phyloP scores from a whole-genome alignment of 1,140 invertebrate genomes.

The Kradibia gibbosae region DNA sequence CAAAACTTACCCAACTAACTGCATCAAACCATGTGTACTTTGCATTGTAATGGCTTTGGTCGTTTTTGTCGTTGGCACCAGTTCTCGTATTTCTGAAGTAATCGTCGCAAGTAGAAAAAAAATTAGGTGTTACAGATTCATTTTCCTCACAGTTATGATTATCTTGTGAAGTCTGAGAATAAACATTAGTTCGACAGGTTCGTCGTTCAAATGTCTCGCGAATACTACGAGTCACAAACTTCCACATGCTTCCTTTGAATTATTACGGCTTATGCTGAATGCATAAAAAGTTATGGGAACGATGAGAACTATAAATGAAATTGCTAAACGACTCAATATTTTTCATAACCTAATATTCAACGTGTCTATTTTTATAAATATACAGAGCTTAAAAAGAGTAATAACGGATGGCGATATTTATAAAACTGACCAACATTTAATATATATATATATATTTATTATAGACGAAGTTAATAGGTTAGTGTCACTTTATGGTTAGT shows the following conservation, averaged over 20 bases:
- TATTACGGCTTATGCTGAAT: not conserved
- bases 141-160: not conserved
- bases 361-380: not conserved
- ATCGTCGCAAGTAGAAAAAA: constrained; percentile 51
- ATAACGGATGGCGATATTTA: not conserved
- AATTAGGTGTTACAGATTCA: constrained; percentile 34
- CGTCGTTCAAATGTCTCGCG: constrained; percentile 63
- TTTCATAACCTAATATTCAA: not conserved
- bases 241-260: constrained; percentile 60
- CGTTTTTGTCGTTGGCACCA: constrained; percentile 55
- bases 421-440: not conserved
- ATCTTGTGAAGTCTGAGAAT: constrained; percentile 61
- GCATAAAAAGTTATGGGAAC: not conserved
- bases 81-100: constrained; percentile 54
- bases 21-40: constrained; percentile 62
- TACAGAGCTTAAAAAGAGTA: not conserved
- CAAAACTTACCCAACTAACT: constrained; percentile 63
- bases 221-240: constrained; percentile 62
- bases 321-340: not conserved
- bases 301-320: not conserved
- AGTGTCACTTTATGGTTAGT: not conserved
- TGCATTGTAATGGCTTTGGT: constrained; percentile 58
- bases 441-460: no score
- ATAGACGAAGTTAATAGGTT: no score
- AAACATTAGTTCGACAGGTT: constrained; percentile 62